Conservation (phyloP, 1,140 invertebrate species). For the Bombus superbus region DNA sequence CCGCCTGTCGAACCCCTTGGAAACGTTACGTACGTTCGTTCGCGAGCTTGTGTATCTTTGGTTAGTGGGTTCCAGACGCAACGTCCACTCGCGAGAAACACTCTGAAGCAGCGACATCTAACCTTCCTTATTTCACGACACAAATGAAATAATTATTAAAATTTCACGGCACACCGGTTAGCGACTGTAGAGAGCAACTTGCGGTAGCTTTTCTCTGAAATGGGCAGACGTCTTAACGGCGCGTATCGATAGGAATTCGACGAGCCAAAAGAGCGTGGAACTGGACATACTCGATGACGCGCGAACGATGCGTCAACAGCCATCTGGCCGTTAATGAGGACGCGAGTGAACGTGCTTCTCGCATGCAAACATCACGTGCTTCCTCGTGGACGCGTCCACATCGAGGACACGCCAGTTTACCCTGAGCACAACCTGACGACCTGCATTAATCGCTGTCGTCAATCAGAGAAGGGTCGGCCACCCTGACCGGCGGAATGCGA, state of each 20-base stretch:
- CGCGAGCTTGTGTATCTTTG: too few relatives aligned
- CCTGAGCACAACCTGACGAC: conserved; percentile 58
- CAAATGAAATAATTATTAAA: too few relatives aligned
- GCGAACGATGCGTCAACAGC: conserved; percentile 51
- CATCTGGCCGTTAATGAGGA: conserved; percentile 49
- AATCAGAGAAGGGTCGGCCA: conserved; percentile 55
- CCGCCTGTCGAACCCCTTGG: too few relatives aligned
- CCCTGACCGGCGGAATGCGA: conserved; percentile 51
- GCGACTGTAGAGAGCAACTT: background rate
- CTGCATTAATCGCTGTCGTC: conserved; percentile 68
- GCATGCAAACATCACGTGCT: conserved; percentile 38
- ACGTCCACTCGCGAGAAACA: background rate
- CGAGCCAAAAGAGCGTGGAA: background rate
- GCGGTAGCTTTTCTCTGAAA: background rate
- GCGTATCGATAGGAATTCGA: conserved; percentile 32
- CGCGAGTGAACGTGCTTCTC: conserved; percentile 12
- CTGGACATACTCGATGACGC: background rate
- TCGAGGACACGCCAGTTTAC: conserved; percentile 52
- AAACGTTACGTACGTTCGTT: too few relatives aligned
- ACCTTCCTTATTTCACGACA: too few relatives aligned
- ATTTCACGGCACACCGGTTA: too few relatives aligned
- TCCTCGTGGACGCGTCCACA: conserved; percentile 16
- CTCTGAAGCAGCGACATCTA: background rate
- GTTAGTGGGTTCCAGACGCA: background rate
- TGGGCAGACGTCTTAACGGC: conserved; percentile 8